Percentiles rank a stretch among this genome's conserved stretches.
Evolutionary conservation across 2,113 vertebrate species (phyloP).

Genomic region (Nannospalax galili): DNA sequence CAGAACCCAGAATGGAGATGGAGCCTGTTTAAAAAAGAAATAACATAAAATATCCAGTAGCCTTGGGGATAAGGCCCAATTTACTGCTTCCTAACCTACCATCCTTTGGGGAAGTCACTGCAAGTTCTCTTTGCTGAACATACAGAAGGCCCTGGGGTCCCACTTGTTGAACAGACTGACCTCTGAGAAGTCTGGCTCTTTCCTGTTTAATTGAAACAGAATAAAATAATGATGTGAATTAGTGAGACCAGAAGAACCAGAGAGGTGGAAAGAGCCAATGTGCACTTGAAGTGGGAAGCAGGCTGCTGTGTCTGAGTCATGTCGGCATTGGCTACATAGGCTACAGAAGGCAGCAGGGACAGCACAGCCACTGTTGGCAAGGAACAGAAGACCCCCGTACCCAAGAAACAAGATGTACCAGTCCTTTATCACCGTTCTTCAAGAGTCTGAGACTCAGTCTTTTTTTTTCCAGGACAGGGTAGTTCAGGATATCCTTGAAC

Average conservation of each 20-base stretch:
- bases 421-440: neutral
- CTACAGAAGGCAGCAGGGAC: neutral
- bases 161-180: constrained; percentile 88
- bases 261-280: constrained; percentile 64
- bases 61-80: constrained; percentile 55
- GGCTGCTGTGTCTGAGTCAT: neutral
- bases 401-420: neutral
- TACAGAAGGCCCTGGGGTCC: constrained; percentile 95
- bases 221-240: constrained; percentile 78
- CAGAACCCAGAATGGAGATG: constrained; percentile 95
- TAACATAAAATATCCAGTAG: constrained; percentile 66
- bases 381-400: neutral
- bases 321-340: too few relatives aligned
- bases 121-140: constrained; percentile 96
- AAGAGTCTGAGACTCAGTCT: neutral
- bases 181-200: constrained; percentile 90
- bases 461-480: neutral
- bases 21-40: constrained; percentile 88
- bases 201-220: constrained; percentile 89
- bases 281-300: neutral
- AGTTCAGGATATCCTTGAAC: neutral
- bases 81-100: constrained; percentile 85
- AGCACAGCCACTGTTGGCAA: neutral
- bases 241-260: constrained; percentile 55
- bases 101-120: constrained; percentile 94